Percentiles rank a stretch among this genome's conserved stretches.
Conservation (phyloP, 2,113 vertebrate genomes). For the Struthio camelus region DNA sequence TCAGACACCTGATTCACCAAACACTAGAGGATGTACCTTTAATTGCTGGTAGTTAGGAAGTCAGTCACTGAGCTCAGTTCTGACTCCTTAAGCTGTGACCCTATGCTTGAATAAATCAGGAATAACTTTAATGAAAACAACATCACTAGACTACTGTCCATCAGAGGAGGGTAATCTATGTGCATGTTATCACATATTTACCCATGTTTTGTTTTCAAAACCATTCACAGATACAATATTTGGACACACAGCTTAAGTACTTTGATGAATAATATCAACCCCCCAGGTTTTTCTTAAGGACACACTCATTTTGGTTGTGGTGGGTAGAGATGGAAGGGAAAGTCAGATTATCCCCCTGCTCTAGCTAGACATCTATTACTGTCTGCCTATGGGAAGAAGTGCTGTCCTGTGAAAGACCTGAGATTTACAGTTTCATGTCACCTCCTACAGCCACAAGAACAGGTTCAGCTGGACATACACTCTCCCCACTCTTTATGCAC, state of each 20-base stretch:
- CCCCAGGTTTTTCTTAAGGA: not conserved
- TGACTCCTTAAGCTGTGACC: not conserved
- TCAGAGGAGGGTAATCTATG: too few species aligned
- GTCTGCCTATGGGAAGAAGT: not conserved
- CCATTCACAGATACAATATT: not conserved
- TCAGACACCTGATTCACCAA: too few species aligned
- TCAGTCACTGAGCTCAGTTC: not conserved
- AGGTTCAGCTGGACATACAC: not conserved
- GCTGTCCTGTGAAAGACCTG: not conserved
- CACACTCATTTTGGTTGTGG: not conserved
- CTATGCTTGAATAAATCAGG: not conserved
- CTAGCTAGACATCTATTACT: not conserved
- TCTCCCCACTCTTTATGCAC: not conserved
- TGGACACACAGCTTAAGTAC: not conserved
- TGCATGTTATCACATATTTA: too few species aligned
- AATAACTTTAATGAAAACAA: not conserved
- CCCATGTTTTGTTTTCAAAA: too few species aligned
- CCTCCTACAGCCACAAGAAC: not conserved
- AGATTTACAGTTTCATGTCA: not conserved
- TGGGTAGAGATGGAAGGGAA: not conserved
- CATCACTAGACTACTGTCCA: too few species aligned
- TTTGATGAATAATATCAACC: too few species aligned
- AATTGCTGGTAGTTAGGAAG: not conserved
- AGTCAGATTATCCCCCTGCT: not conserved
- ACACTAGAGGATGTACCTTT: not conserved